Conservation (phyloP, 2,113 vertebrate genomes). For the Paedocypris sp. region DNA sequence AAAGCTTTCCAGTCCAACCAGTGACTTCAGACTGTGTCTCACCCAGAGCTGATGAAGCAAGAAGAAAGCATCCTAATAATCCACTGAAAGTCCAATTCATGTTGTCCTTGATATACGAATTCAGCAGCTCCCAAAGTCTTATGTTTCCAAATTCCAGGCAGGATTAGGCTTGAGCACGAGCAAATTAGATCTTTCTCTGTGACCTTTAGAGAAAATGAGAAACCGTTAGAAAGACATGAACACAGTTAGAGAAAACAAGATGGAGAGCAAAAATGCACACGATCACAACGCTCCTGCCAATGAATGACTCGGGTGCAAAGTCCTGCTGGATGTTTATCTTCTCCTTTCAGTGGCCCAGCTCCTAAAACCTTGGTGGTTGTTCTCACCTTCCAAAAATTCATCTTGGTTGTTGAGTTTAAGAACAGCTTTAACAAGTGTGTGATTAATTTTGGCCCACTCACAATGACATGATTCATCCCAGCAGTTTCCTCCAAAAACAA, state of each 20-base stretch:
- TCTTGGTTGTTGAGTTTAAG: no score
- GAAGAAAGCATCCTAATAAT: background rate
- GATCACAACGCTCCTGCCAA: background rate
- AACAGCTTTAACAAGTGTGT: no score
- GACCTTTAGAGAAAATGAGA: background rate
- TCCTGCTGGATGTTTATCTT: background rate
- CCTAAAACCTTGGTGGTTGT: background rate
- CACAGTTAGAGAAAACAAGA: background rate
- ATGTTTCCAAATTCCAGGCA: background rate
- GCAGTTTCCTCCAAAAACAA: no score
- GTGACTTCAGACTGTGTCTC: background rate
- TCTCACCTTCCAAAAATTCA: no score
- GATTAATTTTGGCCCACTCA: no score
- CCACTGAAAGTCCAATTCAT: background rate
- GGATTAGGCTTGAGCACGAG: background rate
- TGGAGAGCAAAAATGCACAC: background rate
- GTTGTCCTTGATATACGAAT: no score
- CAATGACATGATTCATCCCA: no score
- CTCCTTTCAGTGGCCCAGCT: background rate
- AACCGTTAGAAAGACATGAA: background rate
- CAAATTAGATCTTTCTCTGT: background rate
- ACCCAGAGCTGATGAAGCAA: background rate
- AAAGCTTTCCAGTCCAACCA: slow-evolving; percentile 53
- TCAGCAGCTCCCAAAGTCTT: no score
- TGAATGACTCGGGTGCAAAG: background rate